Base-by-base conservation (phyloP, 2,888 invertebrate genomes). In the Sinopyrophorus schimmeli region DNA sequence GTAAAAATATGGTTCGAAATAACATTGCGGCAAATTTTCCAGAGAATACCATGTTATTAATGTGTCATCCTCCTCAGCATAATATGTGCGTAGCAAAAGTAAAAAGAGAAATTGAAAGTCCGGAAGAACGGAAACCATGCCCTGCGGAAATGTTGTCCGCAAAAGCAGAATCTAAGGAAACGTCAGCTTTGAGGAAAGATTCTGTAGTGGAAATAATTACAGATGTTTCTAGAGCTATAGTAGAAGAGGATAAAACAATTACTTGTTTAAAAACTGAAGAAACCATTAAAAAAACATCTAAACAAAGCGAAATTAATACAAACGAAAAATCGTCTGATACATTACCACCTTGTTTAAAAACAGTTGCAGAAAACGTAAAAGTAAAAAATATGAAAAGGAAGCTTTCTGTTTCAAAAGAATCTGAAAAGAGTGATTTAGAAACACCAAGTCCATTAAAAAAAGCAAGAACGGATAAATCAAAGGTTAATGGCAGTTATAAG, bases 1-100 rank as follows among this genome's bases (percentile, higher is more conserved):
- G 81, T 32, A 86, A 86, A 66, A 82, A 78, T 16, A 86, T 85
- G 83, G 86, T 84, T 5, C 74, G 86, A 11, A 80, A 83, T 58
- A 79, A 79, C 14, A 76, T 81, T 35, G 78, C 74, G 3, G 76
- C 77, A n/a, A 76, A 77, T 41, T 62, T 63, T 46, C 60, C 67
- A 31, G 77, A 77, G 54, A 80, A 79, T 24, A 76, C 75, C 10
- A 74, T 79, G 57, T 69, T 81, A 0, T 62, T 81, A 18, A 74
- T 75, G 74, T 75, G 74, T 59, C 73, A 74, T 32, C 60, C 63
- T 14, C 61, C 61, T 7, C 53, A 54, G 16, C 65, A 66, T 21
- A 54, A 32, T 24, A 58, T 63, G 24, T 62, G 54, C 28, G 57
- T 64, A 1, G 56, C 60, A 9, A 62, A 62, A 14, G 73, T 73